phyloP scores from a whole-genome alignment of 2,797 vertebrate genomes.

The Acanthiza pusilla region DNA sequence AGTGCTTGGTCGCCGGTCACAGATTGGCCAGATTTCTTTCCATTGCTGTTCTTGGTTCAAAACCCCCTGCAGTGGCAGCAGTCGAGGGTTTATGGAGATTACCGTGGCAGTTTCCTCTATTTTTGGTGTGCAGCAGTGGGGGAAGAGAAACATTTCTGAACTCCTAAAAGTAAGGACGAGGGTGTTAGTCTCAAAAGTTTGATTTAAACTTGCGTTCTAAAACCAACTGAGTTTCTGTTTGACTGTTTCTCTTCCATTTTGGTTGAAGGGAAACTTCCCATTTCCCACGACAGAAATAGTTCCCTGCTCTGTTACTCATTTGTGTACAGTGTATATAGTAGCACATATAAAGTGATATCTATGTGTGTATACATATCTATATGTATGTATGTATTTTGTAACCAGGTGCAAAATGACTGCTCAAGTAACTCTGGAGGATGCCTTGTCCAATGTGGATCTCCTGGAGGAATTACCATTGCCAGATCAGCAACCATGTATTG shows the following conservation, averaged over 20 bases:
- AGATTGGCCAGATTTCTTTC: not conserved
- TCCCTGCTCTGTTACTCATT: not conserved
- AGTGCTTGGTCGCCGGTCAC: not conserved
- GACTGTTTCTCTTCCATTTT: not conserved
- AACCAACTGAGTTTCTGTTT: not conserved
- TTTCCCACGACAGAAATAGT: not conserved
- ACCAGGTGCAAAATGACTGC: slow-evolving; percentile 75
- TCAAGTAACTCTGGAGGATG: slow-evolving; percentile 81
- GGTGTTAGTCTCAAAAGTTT: not conserved
- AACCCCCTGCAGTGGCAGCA: not conserved
- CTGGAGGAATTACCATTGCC: slow-evolving; percentile 81
- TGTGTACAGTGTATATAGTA: not conserved
- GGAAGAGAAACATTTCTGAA: not conserved
- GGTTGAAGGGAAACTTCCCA: not conserved
- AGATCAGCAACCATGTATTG: slow-evolving; percentile 81
- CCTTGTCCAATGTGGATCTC: slow-evolving; percentile 82
- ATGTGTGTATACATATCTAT: not conserved
- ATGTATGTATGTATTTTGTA: not conserved
- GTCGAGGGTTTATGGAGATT: not conserved
- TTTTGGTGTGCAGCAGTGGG: not conserved
- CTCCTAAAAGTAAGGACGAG: not conserved
- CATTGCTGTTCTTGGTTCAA: not conserved
- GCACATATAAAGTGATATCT: not conserved
- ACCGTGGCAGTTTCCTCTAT: not conserved
- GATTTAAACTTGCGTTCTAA: not conserved